These are phyloP conservation scores for Hipparchia semele DNA, from an alignment of 2,888 invertebrate species.

Conservation along the genomic window DNA sequence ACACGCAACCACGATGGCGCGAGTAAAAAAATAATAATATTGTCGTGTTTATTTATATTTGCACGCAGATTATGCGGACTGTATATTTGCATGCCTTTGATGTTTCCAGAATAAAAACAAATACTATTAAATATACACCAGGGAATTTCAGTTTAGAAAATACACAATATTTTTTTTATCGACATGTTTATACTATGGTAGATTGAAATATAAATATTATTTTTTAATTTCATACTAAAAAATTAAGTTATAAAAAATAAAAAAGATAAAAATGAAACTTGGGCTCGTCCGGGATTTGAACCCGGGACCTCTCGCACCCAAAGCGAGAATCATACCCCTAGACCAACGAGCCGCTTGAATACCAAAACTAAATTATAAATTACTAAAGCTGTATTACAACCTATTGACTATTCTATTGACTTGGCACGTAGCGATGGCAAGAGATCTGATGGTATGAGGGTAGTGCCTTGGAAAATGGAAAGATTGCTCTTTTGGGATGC, in stretches of 20 bases:
- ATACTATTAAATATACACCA: not conserved
- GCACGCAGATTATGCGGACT: conserved; percentile 19
- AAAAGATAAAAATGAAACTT: not conserved
- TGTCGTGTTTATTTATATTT: conserved; percentile 18
- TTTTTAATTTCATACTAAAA: no score
- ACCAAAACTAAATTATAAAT: not conserved
- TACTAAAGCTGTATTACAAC: no score
- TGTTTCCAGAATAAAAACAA: conserved; percentile 3
- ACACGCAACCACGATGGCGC: conserved; percentile 8
- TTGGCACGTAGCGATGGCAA: no score
- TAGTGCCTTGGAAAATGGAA: no score
- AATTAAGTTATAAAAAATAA: not conserved
- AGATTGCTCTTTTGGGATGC: no score
- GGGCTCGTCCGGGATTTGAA: conserved; percentile 84
- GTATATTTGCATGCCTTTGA: conserved; percentile 18
- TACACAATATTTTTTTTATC: not conserved
- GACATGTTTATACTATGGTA: no score
- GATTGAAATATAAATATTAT: no score
- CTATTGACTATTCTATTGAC: no score
- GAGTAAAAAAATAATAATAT: conserved; percentile 17
- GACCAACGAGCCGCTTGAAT: conserved; percentile 76
- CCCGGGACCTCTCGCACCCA: conserved; percentile 84
- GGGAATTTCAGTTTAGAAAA: not conserved
- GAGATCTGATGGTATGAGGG: no score
- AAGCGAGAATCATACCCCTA: conserved; percentile 84